Conservation (phyloP, 2,888 invertebrate genomes). For the Standfussiana lucernea region DNA sequence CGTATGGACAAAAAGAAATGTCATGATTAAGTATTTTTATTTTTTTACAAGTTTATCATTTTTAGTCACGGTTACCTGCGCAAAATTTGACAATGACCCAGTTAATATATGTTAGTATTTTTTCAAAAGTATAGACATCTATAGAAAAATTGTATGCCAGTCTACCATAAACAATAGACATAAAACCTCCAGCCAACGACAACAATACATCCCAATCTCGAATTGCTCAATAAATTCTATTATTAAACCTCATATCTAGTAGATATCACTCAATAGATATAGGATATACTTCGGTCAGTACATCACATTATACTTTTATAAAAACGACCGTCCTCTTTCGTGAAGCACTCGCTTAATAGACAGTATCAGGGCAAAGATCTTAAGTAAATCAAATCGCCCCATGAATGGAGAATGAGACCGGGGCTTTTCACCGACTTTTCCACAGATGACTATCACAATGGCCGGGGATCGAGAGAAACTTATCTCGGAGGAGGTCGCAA, state of each 20-base stretch:
- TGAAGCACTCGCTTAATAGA: constrained; percentile 87
- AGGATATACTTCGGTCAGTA: constrained; percentile 44
- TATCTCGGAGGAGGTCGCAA: constrained; percentile 85
- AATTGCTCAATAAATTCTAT: constrained; percentile 15
- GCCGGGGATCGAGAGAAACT: constrained; percentile 87
- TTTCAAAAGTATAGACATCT: background rate
- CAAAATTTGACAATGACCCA: too few species aligned
- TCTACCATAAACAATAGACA: background rate
- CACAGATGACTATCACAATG: constrained; percentile 89
- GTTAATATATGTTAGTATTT: too few species aligned
- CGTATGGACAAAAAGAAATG: too few species aligned
- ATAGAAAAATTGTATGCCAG: background rate
- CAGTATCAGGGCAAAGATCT: constrained; percentile 88
- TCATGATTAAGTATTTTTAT: too few species aligned
- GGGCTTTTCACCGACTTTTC: constrained; percentile 88
- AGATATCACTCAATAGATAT: constrained; percentile 10
- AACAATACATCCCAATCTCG: constrained; percentile 24
- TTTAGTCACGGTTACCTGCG: too few species aligned
- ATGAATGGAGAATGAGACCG: constrained; percentile 89
- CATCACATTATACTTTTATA: constrained; percentile 81
- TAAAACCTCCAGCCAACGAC: background rate
- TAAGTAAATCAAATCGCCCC: constrained; percentile 91
- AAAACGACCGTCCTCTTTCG: constrained; percentile 76
- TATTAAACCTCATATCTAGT: constrained; percentile 2
- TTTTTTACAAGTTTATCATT: too few species aligned